Percentiles rank a stretch among this genome's conserved stretches.
These are phyloP conservation scores for Halocynthia roretzi DNA, from an alignment of 23 tunicate genomes.

Conservation along the genomic window DNA sequence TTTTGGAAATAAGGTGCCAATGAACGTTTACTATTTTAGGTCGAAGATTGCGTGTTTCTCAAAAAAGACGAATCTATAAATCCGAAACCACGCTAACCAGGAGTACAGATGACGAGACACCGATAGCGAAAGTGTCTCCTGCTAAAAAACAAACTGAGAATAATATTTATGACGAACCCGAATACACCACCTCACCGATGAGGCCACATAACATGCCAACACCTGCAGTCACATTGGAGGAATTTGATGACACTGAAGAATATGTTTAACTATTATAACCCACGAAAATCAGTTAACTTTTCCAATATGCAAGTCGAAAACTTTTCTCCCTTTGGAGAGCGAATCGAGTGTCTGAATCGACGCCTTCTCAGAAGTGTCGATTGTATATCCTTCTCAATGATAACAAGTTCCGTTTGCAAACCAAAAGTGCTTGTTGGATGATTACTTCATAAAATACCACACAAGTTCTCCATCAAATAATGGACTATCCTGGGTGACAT, in stretches of 20 bases:
- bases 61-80: not conserved
- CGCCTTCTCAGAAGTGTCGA: too few species aligned
- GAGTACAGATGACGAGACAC: not conserved
- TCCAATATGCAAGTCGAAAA: too few species aligned
- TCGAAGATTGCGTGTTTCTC: conserved; percentile 1
- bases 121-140: not conserved
- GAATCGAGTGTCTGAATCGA: too few species aligned
- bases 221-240: not conserved
- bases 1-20: not conserved
- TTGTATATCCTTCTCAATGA: too few species aligned
- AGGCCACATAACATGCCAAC: not conserved
- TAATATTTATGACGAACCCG: not conserved
- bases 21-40: conserved; percentile 3
- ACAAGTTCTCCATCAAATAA: too few species aligned
- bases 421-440: too few species aligned
- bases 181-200: not conserved
- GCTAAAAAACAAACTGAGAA: not conserved
- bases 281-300: too few species aligned
- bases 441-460: too few species aligned
- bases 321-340: too few species aligned
- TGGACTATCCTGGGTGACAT: too few species aligned
- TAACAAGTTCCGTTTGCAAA: too few species aligned
- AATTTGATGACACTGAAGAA: conserved; percentile 2
- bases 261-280: not conserved
- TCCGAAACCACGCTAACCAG: not conserved